These are phyloP conservation scores for Acrocephalus arundinaceus DNA, from an alignment of 2,113 vertebrate genomes.

Conservation along the genomic window DNA sequence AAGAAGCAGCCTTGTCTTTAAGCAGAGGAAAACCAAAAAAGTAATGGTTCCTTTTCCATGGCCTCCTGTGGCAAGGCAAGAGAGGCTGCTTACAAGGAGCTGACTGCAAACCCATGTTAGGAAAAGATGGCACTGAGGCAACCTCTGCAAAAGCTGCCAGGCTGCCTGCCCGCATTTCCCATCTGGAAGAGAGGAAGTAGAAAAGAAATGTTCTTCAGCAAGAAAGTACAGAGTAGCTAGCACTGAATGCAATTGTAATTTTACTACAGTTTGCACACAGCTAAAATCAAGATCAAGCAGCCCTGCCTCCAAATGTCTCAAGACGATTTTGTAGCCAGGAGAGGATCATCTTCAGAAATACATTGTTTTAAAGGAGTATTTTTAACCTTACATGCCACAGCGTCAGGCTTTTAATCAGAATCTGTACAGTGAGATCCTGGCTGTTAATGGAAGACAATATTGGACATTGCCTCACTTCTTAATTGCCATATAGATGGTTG, in stretches of 20 bases:
- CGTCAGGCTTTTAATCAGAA: conserved; percentile 28
- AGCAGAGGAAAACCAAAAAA: not conserved
- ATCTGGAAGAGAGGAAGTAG: not conserved
- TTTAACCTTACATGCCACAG: not conserved
- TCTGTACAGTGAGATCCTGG: not conserved
- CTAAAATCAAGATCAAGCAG: not conserved
- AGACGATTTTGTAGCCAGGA: conserved; percentile 9
- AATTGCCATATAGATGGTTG: conserved; percentile 2
- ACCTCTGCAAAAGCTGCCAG: not conserved
- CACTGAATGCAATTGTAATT: not conserved
- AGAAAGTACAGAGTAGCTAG: not conserved
- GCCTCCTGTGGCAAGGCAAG: not conserved
- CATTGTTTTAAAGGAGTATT: conserved; percentile 9
- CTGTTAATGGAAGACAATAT: not conserved
- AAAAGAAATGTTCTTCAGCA: not conserved
- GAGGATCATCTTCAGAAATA: not conserved
- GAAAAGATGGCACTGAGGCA: not conserved
- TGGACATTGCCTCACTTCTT: conserved; percentile 27
- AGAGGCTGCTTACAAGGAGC: not conserved
- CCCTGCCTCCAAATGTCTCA: not conserved
- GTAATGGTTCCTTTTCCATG: not conserved
- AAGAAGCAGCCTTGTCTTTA: conserved; percentile 38
- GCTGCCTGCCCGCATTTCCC: not conserved
- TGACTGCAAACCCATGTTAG: not conserved
- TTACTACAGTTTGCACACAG: conserved; percentile 6